Base-by-base conservation (phyloP, 2,888 invertebrate species). In the Linyphia triangularis region DNA sequence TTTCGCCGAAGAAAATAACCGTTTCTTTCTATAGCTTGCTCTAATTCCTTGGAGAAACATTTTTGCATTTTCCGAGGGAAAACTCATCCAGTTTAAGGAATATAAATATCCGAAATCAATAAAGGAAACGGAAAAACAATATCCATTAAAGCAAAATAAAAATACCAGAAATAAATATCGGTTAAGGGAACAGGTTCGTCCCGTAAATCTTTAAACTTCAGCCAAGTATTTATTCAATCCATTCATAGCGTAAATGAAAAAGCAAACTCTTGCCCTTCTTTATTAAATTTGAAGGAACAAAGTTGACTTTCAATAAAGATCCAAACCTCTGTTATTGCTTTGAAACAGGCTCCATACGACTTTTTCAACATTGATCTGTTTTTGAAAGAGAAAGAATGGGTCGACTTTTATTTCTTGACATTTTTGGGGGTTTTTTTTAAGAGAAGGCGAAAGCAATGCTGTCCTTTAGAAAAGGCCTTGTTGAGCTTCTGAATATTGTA, bases 281-380 rank as follows among this genome's bases (percentile, higher is more conserved):
- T 86, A 86, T 86, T 86, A 86, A 86, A 86, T 86, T 86, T 86
- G 65, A 65, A 72, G 72, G 79, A 73, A 86, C 86, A 86, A 73
- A 86, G 86, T 86, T 86, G 86, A 81, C 86, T 86, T 86, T 86
- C 86, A 81, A 86, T 86, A 86, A 86, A 86, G 86, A 86, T 86
- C 81, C 73, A 33, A 86, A 73, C 81, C 73, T 79, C 65, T 86
- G 86, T 86, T 86, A 86, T 86, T 86, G 79, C 86, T 73, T 86
- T 73, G 78, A 72, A 81, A 86, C 86, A 79, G 79, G 79, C 65
- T 79, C 57, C 81, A 65, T 57, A 65, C 65, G 67, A 59, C 26
- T 86, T 79, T 40, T 72, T 65, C 40, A 65, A 73, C 85, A 86
- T 86, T 86, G 86, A 86, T 86, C 86, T 79, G 72, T 75, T 59